Conservation (phyloP, 2,797 vertebrate species). For the Chiloscyllium punctatum region DNA sequence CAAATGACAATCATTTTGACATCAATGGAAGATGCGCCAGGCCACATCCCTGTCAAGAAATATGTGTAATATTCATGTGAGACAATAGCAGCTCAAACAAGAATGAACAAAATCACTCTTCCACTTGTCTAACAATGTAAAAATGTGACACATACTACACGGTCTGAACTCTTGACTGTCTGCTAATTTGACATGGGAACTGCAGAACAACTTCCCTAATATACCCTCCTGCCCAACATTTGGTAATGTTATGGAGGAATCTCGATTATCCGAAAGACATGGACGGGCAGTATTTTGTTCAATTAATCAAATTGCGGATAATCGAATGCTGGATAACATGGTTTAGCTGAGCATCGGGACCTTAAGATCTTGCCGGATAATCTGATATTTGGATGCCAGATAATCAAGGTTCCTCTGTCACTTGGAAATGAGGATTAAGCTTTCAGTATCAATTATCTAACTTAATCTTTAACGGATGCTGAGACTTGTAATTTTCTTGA, state of each 20-base stretch:
- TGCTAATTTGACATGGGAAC: neutral
- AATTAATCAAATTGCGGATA: too few relatives aligned
- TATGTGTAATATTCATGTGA: neutral
- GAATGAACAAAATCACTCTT: neutral
- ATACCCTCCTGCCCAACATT: neutral
- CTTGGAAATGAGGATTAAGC: neutral
- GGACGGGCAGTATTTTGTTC: too few relatives aligned
- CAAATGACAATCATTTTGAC: neutral
- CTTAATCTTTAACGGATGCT: neutral
- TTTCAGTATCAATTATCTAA: neutral
- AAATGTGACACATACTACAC: neutral
- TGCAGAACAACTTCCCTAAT: neutral
- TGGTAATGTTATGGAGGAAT: neutral
- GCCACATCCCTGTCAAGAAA: neutral
- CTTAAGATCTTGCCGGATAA: too few relatives aligned
- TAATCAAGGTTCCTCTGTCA: too few relatives aligned
- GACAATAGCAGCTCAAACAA: neutral
- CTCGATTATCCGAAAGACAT: too few relatives aligned
- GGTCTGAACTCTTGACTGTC: neutral
- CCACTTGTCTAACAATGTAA: neutral
- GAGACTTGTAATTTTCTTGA: neutral
- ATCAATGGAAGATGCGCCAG: neutral
- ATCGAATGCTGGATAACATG: too few relatives aligned
- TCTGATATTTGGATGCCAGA: too few relatives aligned
- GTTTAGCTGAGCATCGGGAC: too few relatives aligned